Conservation (phyloP, 2,113 vertebrate species). For the Oophaga pumilio region DNA sequence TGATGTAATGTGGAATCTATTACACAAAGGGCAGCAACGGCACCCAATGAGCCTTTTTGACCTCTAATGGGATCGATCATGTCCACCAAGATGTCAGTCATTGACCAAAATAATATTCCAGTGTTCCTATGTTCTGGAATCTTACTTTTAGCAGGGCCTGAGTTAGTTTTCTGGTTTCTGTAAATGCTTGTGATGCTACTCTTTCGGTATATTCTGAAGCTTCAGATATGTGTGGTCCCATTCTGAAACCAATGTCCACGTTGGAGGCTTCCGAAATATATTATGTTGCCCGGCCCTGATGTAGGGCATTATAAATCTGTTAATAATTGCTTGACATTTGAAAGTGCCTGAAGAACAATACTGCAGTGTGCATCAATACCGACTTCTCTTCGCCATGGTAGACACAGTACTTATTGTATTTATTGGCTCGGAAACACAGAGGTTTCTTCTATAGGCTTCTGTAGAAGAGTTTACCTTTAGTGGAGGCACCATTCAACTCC, state of each 20-base stretch:
- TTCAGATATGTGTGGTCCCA: background rate
- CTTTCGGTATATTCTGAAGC: background rate
- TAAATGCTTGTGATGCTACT: background rate
- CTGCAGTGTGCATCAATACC: background rate
- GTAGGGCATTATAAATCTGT: constrained; percentile 6
- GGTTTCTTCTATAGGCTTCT: constrained; percentile 32
- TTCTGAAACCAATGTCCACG: background rate
- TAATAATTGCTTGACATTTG: constrained; percentile 2
- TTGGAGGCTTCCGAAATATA: background rate
- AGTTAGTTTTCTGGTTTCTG: background rate
- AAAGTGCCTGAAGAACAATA: background rate
- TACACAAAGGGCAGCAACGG: too few relatives aligned
- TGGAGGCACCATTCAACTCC: background rate
- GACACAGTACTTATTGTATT: constrained; percentile 41
- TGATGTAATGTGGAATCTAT: too few relatives aligned
- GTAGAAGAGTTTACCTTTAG: background rate
- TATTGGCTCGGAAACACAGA: constrained; percentile 34
- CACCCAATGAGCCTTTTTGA: too few relatives aligned
- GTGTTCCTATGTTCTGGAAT: background rate
- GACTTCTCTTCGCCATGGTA: background rate
- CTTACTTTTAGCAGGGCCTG: background rate
- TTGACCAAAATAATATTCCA: too few relatives aligned
- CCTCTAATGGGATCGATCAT: too few relatives aligned
- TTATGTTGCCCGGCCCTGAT: background rate
- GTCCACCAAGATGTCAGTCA: too few relatives aligned